Percentiles rank a stretch among this genome's conserved stretches.
Conservation (phyloP, 2,888 invertebrate species). For the Pseudeuparius sepicola region DNA sequence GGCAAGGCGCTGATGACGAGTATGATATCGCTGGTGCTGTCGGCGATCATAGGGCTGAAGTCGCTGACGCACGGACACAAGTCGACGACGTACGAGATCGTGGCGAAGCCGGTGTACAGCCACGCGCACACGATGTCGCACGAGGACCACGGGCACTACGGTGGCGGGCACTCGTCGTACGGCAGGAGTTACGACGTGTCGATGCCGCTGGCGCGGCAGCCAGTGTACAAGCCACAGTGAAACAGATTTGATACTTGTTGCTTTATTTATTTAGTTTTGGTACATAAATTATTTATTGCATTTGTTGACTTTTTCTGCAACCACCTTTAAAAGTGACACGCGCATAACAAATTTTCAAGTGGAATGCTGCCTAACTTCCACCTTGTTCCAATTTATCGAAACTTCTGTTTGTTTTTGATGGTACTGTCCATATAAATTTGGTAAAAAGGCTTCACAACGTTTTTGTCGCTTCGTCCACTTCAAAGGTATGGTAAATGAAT, state of each 20-base stretch:
- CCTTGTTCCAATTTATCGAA: too few species aligned
- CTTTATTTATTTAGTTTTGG: conserved; percentile 13
- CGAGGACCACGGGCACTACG: conserved; percentile 41
- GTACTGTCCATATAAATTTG: too few species aligned
- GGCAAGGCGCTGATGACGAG: conserved; percentile 69
- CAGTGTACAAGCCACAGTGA: conserved; percentile 13
- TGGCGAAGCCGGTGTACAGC: conserved; percentile 44
- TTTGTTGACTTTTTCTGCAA: conserved; percentile 21
- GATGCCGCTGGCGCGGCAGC: conserved; percentile 8
- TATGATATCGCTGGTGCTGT: conserved; percentile 61
- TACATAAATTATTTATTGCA: conserved; percentile 18
- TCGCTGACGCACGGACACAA: conserved; percentile 55
- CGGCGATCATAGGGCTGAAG: conserved; percentile 63
- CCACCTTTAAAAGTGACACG: too few species aligned
- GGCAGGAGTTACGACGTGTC: conserved; percentile 9
- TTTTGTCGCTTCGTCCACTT: too few species aligned
- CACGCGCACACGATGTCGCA: conserved; percentile 52
- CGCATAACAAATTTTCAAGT: too few species aligned
- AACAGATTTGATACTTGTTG: too few species aligned
- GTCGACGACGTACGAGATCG: conserved; percentile 69
- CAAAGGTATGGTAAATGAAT: too few species aligned
- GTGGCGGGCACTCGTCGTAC: conserved; percentile 34
- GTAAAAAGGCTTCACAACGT: too few species aligned
- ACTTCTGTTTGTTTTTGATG: too few species aligned
- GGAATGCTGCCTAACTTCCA: too few species aligned